phyloP scores from a whole-genome alignment of 2,113 vertebrate genomes.

The Onychostoma macrolepis region DNA sequence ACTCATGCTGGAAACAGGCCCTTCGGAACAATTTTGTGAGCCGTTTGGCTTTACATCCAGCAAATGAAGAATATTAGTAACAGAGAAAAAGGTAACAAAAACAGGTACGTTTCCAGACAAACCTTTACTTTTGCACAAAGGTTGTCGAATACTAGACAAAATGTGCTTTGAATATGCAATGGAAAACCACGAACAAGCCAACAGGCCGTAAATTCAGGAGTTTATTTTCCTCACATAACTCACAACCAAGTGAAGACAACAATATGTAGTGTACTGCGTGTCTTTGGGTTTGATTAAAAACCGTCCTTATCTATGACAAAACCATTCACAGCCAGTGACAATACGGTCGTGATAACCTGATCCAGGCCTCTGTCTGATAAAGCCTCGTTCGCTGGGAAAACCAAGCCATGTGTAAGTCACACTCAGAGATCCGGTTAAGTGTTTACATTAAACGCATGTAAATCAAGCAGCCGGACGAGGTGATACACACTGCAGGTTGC shows the following conservation, averaged over 20 bases:
- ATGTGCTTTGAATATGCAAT: constrained; percentile 15
- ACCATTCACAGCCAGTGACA: constrained; percentile 44
- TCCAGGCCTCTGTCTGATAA: constrained; percentile 23
- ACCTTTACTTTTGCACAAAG: not conserved
- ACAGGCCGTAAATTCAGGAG: not conserved
- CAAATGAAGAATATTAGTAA: constrained; percentile 43
- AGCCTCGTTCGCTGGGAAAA: not conserved
- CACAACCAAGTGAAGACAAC: not conserved
- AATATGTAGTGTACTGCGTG: not conserved
- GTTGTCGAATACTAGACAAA: not conserved
- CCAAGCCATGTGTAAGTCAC: not conserved
- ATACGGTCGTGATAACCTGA: constrained; percentile 41
- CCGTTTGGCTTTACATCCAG: constrained; percentile 27
- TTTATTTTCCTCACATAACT: constrained; percentile 29
- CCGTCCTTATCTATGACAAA: constrained; percentile 32
- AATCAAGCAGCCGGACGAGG: not conserved
- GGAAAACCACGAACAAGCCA: constrained; percentile 20
- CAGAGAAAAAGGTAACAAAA: not conserved
- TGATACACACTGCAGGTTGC: not conserved
- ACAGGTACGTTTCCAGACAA: not conserved
- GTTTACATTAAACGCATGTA: constrained; percentile 26
- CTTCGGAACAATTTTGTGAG: constrained; percentile 21
- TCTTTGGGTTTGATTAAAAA: constrained; percentile 14
- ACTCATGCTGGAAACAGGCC: constrained; percentile 29
- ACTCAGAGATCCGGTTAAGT: constrained; percentile 24